Conservation (phyloP, 2,888 invertebrate species). For the Eumacrocentrus americanus region DNA sequence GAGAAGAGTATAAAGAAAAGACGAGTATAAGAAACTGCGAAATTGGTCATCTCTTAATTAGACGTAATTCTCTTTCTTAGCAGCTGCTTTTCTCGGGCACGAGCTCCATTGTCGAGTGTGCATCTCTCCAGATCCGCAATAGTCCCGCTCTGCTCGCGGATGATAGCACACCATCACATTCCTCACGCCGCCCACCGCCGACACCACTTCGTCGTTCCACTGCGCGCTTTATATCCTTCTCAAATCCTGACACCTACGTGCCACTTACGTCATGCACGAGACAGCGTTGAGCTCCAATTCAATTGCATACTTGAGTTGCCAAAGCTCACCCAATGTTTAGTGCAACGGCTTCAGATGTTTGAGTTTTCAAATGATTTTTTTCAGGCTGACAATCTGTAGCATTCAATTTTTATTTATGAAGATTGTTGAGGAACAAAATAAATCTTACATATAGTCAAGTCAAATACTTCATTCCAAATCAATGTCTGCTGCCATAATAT, state of each 20-base stretch:
- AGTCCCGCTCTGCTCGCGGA: constrained; percentile 17
- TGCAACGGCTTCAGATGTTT: too few species aligned
- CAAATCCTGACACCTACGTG: constrained; percentile 32
- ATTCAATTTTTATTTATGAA: too few species aligned
- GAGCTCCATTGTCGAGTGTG: constrained; percentile 25
- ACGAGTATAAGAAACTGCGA: constrained; percentile 14
- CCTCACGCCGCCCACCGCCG: constrained; percentile 18
- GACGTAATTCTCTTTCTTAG: constrained; percentile 32
- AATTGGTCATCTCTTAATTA: constrained; percentile 30
- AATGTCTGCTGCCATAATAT: background rate
- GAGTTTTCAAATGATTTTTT: too few species aligned
- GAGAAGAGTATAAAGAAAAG: background rate
- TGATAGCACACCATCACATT: constrained; percentile 18
- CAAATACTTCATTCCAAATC: background rate
- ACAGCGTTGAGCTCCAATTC: too few species aligned
- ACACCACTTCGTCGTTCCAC: background rate
- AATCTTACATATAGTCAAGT: too few species aligned
- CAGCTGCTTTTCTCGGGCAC: constrained; percentile 34
- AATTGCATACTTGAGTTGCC: too few species aligned
- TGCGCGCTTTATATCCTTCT: background rate
- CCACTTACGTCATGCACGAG: constrained; percentile 27
- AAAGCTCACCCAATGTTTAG: too few species aligned
- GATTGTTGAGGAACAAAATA: too few species aligned
- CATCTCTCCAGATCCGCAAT: background rate
- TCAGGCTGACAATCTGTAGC: too few species aligned